Evolutionary conservation across 2,888 invertebrate genomes (phyloP), one percentile per base, ranked within the genome.

Genomic region (Synergus laeviventris): DNA sequence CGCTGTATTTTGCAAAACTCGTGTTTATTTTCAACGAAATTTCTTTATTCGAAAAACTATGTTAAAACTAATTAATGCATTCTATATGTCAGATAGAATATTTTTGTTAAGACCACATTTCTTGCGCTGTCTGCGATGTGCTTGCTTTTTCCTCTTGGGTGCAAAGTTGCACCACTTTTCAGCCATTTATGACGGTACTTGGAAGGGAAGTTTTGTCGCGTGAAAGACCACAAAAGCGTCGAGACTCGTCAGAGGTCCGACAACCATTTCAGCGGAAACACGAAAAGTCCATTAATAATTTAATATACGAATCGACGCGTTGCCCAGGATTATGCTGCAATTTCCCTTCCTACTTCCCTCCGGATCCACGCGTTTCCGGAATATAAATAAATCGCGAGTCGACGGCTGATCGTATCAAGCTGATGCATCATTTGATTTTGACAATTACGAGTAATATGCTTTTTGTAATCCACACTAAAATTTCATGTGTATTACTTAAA

Each of bases 271-370:
- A 75, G 61, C 70, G 42, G 31, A 56, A 75, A 80, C 81, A 81
- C 75, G 79, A 79, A 81, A 81, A 81, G 74, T 79, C 79, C 81
- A 81, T 81, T 80, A 81, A 78, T 80, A 78, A 78, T 80, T 81
- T 80, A 76, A 80, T 81, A 79, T 76, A 66, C 75, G 74, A 70
- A 49, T 36, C 73, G 70, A 76, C 78, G 78, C 70, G 77, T 76
- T n/a, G 31, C 74, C 75, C 75, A 76, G 66, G 45, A 70, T 73
- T 76, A 76, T 76, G 79, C 75, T 61, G 76, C 79, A 21, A 78
- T 60, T 76, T 76, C 74, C 66, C 76, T 76, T 60, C 42, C 59
- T 45, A 31, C 31, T n/a, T 31, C 16, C 45, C 31, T 24, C 24
- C 45, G 9, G 66, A n/a, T 31, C 24, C 49, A 70, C 45, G 45